phyloP scores from a whole-genome alignment of 2,113 vertebrate species.

The Polyodon spathula region DNA sequence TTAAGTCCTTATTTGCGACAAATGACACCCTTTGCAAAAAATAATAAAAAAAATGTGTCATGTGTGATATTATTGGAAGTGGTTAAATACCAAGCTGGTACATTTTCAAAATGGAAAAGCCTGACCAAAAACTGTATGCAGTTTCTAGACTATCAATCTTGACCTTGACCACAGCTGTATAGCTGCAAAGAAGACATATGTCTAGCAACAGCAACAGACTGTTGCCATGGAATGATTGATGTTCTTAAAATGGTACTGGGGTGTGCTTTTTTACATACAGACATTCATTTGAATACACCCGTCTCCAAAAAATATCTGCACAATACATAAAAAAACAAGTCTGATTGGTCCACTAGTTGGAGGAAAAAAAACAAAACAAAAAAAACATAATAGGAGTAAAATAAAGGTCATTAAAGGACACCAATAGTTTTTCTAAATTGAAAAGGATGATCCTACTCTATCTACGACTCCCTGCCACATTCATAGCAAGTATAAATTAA shows the following conservation, averaged over 20 bases:
- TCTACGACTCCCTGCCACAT: constrained; percentile 2
- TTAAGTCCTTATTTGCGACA: not conserved
- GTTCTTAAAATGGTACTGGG: constrained; percentile 18
- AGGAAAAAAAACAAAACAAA: constrained; percentile 27
- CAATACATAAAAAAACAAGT: constrained; percentile 35
- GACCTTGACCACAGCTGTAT: not conserved
- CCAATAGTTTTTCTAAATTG: not conserved
- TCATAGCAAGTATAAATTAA: not conserved
- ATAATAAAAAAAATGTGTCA: too few relatives aligned
- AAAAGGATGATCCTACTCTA: not conserved
- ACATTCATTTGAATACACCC: constrained; percentile 30
- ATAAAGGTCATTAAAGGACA: not conserved
- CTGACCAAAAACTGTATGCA: too few relatives aligned
- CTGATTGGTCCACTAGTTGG: constrained; percentile 52
- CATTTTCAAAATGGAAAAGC: not conserved
- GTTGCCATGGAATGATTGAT: constrained; percentile 54
- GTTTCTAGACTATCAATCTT: not conserved
- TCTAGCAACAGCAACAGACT: constrained; percentile 30
- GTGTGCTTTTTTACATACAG: constrained; percentile 25
- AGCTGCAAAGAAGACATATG: constrained; percentile 48
- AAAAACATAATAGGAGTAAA: constrained; percentile 4
- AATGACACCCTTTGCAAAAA: too few relatives aligned
- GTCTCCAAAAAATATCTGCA: constrained; percentile 26
- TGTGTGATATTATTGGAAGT: too few relatives aligned
- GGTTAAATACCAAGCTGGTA: not conserved